Evolutionary conservation across 2,113 vertebrate species (phyloP).

Genomic region (Prionailurus viverrinus): DNA sequence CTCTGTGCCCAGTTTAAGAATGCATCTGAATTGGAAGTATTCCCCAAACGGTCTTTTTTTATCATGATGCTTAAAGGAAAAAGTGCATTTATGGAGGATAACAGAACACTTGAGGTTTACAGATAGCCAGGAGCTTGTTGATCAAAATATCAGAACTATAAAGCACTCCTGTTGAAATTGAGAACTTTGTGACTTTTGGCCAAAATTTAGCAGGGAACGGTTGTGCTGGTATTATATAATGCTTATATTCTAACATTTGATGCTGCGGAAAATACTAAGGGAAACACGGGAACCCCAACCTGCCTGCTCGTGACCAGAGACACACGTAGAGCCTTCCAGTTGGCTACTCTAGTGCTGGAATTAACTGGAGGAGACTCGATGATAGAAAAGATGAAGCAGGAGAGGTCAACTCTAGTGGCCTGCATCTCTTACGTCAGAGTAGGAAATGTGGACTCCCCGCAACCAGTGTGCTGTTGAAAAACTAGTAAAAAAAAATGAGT

Average conservation of each 20-base stretch:
- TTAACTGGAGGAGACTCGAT: not conserved
- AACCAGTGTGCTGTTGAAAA: not conserved
- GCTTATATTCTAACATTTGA: conserved; percentile 16
- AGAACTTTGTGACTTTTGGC: conserved; percentile 43
- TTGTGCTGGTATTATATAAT: not conserved
- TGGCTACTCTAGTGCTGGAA: not conserved
- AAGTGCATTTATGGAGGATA: not conserved
- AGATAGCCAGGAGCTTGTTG: conserved; percentile 2
- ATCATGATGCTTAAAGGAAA: conserved; percentile 28
- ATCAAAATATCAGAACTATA: conserved; percentile 55
- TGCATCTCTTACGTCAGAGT: not conserved
- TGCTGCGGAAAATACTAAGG: not conserved
- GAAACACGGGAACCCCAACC: not conserved
- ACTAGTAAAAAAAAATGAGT: not conserved
- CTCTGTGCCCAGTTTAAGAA: conserved; percentile 21
- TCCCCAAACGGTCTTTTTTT: not conserved
- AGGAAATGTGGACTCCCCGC: not conserved
- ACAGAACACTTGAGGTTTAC: not conserved
- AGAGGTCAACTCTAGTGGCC: not conserved
- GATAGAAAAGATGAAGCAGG: not conserved
- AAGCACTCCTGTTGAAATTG: not conserved
- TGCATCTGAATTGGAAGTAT: not conserved
- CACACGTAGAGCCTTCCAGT: not conserved
- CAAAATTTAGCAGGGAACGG: conserved; percentile 32
- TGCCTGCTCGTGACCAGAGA: not conserved